A percentile compares a stretch with the other conserved stretches of the same genome.
Conservation (phyloP, 1,140 invertebrate genomes). For the Archivesica marissinica region DNA sequence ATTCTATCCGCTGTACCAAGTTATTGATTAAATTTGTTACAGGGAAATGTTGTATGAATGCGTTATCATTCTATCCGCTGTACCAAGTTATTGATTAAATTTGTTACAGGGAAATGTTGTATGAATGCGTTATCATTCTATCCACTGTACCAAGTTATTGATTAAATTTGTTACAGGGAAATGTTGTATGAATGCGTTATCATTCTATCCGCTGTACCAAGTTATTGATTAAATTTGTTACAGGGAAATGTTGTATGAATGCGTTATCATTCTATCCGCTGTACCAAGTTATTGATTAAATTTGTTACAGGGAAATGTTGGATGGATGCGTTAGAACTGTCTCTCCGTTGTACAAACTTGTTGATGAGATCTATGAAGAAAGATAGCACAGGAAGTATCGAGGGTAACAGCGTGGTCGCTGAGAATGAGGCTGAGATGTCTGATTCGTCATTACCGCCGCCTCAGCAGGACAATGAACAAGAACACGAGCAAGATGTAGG, state of each 20-base stretch:
- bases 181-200: no score
- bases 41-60: no score
- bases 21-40: no score
- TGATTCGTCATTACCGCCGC: slow-evolving; percentile 54
- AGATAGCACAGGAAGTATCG: slow-evolving; percentile 66
- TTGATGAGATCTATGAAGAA: slow-evolving; percentile 87
- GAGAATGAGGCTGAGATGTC: slow-evolving; percentile 63
- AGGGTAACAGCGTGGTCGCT: slow-evolving; percentile 55
- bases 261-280: neutral
- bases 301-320: slow-evolving; percentile 93
- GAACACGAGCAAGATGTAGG: slow-evolving; percentile 65
- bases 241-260: neutral
- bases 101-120: no score
- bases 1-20: no score
- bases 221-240: no score
- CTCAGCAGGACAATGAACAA: slow-evolving; percentile 56
- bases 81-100: no score
- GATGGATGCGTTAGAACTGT: slow-evolving; percentile 97
- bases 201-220: no score
- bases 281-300: neutral
- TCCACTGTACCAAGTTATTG: no score
- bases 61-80: no score
- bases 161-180: no score
- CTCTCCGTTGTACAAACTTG: slow-evolving; percentile 91
- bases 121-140: no score